Evolutionary conservation across 2,888 invertebrate species (phyloP), one percentile per base, ranked within the genome.

Genomic region (Myopa testacea): DNA sequence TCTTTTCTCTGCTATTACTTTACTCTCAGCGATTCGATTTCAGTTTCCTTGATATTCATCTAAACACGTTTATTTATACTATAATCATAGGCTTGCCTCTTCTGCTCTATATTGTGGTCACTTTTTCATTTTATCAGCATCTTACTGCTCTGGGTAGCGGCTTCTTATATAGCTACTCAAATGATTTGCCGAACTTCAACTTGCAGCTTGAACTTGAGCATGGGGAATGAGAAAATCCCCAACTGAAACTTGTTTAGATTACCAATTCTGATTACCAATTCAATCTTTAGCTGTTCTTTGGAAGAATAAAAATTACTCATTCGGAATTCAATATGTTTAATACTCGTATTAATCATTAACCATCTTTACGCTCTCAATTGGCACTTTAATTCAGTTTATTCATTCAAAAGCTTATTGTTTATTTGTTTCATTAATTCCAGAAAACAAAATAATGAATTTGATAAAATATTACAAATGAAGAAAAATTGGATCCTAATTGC

Each of bases 21-120:
- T 16, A 60, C 60, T 12, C 38, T 5, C n/a, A 7, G 69, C 50
- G 34, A 40, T 10, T 67, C 67, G 19, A 67, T 16, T 38, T n/a
- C 50, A 38, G 16, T 60, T 38, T 60, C 8, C 74, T 52, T 37
- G 52, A 37, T n/a, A 26, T 65, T 37, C 37, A 7, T 37, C 37
- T 65, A 37, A 14, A 34, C 74, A 50, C 63, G 63, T 65, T 74
- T 74, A 74, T 74, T 74, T 74, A 74, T 74, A 74, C 65, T 12
- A 45, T 26, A 1, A 45, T 45, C 45, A 45, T 10, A 1, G 45
- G 10, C 37, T 58, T 71, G 1, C 26, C n/a, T 71, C 34, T 45
- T 40, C 63, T 38, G 62, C 14, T 45, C 19, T 26, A 37, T 38
- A 38, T 37, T 37, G n/a, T 62, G 38, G 72, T 40, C 50, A 50